Conservation (phyloP, 2,888 invertebrate genomes). For the Dastarcus helophoroides region DNA sequence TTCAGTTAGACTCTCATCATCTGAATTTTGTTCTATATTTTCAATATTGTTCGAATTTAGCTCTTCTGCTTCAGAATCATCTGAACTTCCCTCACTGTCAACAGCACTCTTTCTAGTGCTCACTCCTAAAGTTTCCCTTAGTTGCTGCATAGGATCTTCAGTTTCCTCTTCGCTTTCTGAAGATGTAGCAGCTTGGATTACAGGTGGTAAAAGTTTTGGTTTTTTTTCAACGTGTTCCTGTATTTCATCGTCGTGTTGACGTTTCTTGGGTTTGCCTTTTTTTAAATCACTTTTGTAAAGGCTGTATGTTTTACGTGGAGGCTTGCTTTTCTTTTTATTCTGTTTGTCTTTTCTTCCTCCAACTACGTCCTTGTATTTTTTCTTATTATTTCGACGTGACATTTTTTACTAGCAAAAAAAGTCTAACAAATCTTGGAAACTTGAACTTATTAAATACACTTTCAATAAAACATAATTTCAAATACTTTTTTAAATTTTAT, state of each 20-base stretch:
- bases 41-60: constrained; percentile 24
- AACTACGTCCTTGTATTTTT: constrained; percentile 12
- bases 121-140: constrained; percentile 22
- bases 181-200: constrained; percentile 7
- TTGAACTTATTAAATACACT: too few relatives aligned
- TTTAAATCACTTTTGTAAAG: constrained; percentile 17
- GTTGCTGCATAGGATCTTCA: constrained; percentile 21
- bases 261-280: constrained; percentile 14
- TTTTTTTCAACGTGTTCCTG: constrained; percentile 43
- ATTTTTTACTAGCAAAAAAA: neutral
- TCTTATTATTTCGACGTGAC: neutral
- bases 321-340: constrained; percentile 14
- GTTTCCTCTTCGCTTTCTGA: constrained; percentile 16
- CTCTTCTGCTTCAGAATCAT: constrained; percentile 16
- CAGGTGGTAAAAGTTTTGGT: constrained; percentile 12
- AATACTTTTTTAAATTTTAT: too few relatives aligned
- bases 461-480: too few relatives aligned
- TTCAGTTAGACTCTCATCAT: constrained; percentile 17
- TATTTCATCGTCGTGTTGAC: constrained; percentile 21
- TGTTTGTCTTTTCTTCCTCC: constrained; percentile 14
- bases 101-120: constrained; percentile 24
- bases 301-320: constrained; percentile 19
- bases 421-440: too few relatives aligned
- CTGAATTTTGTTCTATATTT: constrained; percentile 19
- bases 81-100: too few relatives aligned